Conservation (phyloP, 2,113 vertebrate species). For the Lathamus discolor region DNA sequence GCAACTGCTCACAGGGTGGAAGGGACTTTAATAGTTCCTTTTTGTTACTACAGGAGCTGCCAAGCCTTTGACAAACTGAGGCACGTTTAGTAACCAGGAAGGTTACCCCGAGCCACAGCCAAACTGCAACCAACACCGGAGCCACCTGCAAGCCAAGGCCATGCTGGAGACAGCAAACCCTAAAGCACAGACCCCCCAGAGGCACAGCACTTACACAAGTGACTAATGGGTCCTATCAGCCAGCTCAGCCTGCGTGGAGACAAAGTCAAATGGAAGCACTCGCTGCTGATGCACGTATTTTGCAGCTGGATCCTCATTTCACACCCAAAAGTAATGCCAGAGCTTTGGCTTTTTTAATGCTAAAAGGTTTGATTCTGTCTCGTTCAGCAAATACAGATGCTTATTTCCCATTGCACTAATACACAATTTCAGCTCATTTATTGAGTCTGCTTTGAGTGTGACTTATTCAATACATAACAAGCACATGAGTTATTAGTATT, state of each 20-base stretch:
- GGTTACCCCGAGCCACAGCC: conserved; percentile 49
- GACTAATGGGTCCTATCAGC: background rate
- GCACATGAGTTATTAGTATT: background rate
- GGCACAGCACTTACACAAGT: background rate
- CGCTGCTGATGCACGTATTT: accelerated
- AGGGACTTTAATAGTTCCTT: background rate
- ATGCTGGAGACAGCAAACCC: accelerated
- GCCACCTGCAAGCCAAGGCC: background rate
- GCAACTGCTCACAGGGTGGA: background rate
- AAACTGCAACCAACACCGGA: background rate
- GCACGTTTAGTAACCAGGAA: conserved; percentile 6
- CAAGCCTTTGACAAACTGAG: background rate
- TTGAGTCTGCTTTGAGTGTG: background rate
- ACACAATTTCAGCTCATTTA: background rate
- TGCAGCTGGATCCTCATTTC: background rate
- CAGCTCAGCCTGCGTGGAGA: background rate
- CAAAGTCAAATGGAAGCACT: background rate
- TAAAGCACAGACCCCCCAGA: background rate
- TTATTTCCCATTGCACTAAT: background rate
- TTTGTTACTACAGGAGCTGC: background rate
- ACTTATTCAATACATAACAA: background rate
- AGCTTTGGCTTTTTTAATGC: background rate
- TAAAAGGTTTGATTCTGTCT: background rate
- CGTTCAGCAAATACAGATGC: background rate
- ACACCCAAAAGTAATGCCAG: background rate